A percentile compares a stretch with the other conserved stretches of the same genome.
These are phyloP conservation scores for Decapterus maruadsi DNA, from an alignment of 2,797 vertebrate genomes.

Conservation along the genomic window DNA sequence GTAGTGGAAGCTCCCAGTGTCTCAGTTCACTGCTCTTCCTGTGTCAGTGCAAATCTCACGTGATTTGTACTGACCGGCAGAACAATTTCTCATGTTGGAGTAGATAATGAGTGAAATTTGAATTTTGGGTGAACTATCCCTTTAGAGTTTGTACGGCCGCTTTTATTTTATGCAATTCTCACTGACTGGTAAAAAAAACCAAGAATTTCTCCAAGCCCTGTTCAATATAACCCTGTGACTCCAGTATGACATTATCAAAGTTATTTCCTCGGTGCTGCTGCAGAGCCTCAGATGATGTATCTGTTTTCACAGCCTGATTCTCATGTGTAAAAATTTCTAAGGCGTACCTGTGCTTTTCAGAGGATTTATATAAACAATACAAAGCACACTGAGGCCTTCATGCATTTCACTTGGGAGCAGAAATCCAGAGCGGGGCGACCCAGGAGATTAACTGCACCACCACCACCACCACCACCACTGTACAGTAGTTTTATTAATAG, in stretches of 20 bases:
- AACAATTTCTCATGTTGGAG: no score
- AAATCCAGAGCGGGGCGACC: slow-evolving; percentile 3
- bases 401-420: not conserved
- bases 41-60: no score
- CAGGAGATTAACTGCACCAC: slow-evolving; percentile 8
- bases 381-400: not conserved
- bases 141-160: not conserved
- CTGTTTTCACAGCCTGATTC: not conserved
- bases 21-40: no score
- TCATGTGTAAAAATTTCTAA: not conserved
- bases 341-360: not conserved
- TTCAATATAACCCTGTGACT: not conserved
- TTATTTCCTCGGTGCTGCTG: not conserved
- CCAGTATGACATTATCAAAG: not conserved
- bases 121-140: no score
- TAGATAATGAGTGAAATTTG: no score
- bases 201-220: not conserved
- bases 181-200: not conserved
- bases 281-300: not conserved
- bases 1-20: no score
- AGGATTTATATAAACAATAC: not conserved
- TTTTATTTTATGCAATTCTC: not conserved
- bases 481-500: not conserved
- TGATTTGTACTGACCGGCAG: no score
- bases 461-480: not conserved